Evolutionary conservation across 2,113 vertebrate species (phyloP), one percentile per base, ranked within the genome.

Genomic region (Phylloscopus trochilus): DNA sequence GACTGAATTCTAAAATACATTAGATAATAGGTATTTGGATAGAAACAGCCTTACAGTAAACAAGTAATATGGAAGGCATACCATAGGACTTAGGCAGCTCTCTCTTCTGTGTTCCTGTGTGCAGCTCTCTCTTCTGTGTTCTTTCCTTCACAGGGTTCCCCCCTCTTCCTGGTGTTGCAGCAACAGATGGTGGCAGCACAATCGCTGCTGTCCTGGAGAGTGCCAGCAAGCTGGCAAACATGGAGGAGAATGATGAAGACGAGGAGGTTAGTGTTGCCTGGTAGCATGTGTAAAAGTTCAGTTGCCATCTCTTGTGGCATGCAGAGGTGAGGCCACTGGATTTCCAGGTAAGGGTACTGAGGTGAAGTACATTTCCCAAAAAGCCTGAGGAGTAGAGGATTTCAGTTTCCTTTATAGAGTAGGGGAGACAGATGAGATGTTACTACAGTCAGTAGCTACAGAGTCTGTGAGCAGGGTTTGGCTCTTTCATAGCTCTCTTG

Each of bases 161-260:
- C 82, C 98, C 99, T 7, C 98, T 99, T 94, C 99, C 99, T 66
- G 99, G 99, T 55, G 96, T 98, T 96, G 98, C 91, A 30, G 56
- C 95, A 3, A 23, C 41, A 11, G 97, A 96, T 3, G 98, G 98
- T 68, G 97, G 98, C 64, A 97, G 97, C 62, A 93, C 95, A 10
- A 95, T 99, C 27, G 96, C 98, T 62, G 98, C 97, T 11, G 97
- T 98, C 63, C 95, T 99, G 83, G 98, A 98, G 94, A 98, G 95
- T 39, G 99, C 99, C 55, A 97, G 93, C 90, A 98, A 98, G 64
- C 97, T 99, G 41, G 97, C 97, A 53, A 94, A 98, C 21, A 93
- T 97, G 20, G 98, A 98, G 47, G 97, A 95, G 23, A 76, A 96
- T 7, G 98, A 98, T 10, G 98, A 98, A 4, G 98, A 98, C 9